Evolutionary conservation across 2,888 invertebrate genomes (phyloP), one percentile per base, ranked within the genome.

Genomic region (Eupithecia abbreviata): DNA sequence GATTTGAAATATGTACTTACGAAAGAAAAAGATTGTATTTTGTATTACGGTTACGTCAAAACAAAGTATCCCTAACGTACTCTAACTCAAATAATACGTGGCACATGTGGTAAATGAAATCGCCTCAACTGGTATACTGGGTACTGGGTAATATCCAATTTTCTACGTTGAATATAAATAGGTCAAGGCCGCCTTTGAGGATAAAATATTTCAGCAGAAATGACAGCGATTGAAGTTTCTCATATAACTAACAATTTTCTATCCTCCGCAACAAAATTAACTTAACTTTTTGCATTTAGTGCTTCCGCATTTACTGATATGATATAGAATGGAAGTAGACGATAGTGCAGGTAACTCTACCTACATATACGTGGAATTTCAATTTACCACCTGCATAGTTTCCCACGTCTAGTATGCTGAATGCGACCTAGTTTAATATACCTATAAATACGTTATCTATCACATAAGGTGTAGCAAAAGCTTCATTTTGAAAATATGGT

Each of bases 401-500:
- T 78, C 76, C 76, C 78, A 76, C 78, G 74, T 74, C 69, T 76
- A 73, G 65, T 71, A 75, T 75, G 73, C 73, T 68, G 68, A 73
- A 68, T 69, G 62, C 73, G 75, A 75, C 75, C 78, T 75, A 75
- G 73, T 77, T 77, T 73, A 75, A 66, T 43, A 18, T n/a, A 30
- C 30, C 30, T 30, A 30, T 62, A 30, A 51, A 62, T 30, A 30
- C 18, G 58, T 58, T 30, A 10, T 62, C 62, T 30, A 10, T 62
- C 62, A 62, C 10, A 62, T 62, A 18, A 30, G 62, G 30, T 30
- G 62, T 62, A 62, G 30, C 62, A 30, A 62, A 62, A 30, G 12
- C 62, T 62, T 30, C 30, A 30, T 2, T 30, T 30, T 62, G 30
- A 30, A 62, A 58, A 3, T 18, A 18, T 2, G n/a, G 10, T n/a